These are phyloP conservation scores for Cheilosia urbana DNA, from an alignment of 2,888 invertebrate species.

Conservation along the genomic window DNA sequence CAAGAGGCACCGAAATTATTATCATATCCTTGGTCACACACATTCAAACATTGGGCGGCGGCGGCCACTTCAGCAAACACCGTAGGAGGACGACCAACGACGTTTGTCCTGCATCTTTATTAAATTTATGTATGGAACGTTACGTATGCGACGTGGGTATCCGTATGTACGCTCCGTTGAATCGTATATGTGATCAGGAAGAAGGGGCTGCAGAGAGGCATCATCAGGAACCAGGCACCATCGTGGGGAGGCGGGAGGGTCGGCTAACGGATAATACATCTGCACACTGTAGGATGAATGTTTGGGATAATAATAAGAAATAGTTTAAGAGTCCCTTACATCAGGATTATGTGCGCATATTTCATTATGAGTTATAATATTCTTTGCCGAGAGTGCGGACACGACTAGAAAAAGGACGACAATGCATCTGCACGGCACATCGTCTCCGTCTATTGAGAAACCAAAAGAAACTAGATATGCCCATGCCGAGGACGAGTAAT, in stretches of 20 bases:
- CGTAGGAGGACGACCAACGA: conserved; percentile 45
- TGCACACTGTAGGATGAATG: conserved; percentile 63
- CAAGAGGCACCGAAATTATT: conserved; percentile 72
- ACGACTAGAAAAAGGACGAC: conserved; percentile 43
- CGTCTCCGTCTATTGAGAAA: conserved; percentile 18
- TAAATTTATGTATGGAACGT: conserved; percentile 64
- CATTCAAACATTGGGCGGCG: conserved; percentile 34
- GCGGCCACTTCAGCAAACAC: conserved; percentile 59
- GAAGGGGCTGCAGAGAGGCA: not conserved
- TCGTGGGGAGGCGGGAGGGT: not conserved
- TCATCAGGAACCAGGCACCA: not conserved
- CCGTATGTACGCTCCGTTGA: conserved; percentile 53
- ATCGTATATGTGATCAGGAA: conserved; percentile 41
- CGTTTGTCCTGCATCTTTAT: conserved; percentile 74
- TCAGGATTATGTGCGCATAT: conserved; percentile 75
- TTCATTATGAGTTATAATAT: conserved; percentile 75
- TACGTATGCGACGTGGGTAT: conserved; percentile 30
- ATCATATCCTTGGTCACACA: conserved; percentile 67
- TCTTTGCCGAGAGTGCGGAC: conserved; percentile 65
- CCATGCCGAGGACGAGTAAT: not conserved
- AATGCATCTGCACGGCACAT: conserved; percentile 11
- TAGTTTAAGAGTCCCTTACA: conserved; percentile 75
- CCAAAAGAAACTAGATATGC: conserved; percentile 48
- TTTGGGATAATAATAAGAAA: conserved; percentile 76
- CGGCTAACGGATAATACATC: conserved; percentile 56